Evolutionary conservation across 2,113 vertebrate species (phyloP).

Genomic region (Oreotragus oreotragus): DNA sequence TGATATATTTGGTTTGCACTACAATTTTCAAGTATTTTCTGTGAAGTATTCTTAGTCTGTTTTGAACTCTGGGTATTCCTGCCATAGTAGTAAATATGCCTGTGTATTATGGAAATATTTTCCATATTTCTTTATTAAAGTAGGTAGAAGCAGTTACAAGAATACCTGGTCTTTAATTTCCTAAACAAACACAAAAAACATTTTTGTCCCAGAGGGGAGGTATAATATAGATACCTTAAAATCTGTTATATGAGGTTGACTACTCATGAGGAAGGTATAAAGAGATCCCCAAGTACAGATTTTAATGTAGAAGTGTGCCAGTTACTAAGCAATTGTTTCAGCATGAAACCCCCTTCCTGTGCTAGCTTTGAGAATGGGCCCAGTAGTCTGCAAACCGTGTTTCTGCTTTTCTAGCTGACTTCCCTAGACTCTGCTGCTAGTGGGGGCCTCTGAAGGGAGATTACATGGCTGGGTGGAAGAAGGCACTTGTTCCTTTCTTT

Average conservation of each 20-base stretch:
- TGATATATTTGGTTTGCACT: background rate
- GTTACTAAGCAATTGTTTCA: background rate
- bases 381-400: background rate
- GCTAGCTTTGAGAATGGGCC: background rate
- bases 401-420: background rate
- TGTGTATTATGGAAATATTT: background rate
- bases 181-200: background rate
- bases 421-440: background rate
- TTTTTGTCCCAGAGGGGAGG: background rate
- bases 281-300: background rate
- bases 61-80: constrained; percentile 8
- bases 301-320: background rate
- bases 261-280: background rate
- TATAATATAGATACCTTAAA: background rate
- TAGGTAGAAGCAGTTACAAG: background rate
- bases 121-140: background rate
- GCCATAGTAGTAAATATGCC: background rate
- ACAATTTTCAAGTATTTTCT: constrained; percentile 10
- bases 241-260: background rate
- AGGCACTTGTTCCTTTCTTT: background rate
- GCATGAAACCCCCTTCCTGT: background rate
- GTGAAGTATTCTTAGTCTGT: background rate
- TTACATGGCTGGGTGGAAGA: background rate
- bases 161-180: constrained; percentile 11
- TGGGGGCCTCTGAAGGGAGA: background rate